Evolutionary conservation across 2,888 invertebrate genomes (phyloP), one percentile per base, ranked within the genome.

Genomic region (Masnerella sp.): DNA sequence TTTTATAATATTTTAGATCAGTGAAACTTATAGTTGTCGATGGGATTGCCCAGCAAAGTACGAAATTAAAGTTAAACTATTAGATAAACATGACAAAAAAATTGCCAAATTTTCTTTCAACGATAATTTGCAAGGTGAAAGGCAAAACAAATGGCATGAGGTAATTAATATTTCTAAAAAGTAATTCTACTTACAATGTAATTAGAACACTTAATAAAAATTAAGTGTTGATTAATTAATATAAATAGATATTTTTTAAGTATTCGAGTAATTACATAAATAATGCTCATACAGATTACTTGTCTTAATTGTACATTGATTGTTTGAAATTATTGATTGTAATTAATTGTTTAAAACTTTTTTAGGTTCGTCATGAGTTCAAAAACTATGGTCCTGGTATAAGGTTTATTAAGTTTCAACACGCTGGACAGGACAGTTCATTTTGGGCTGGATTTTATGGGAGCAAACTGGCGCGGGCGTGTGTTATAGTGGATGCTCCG

Each of bases 1-100:
- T 22, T n/a, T n/a, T n/a, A n/a, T n/a, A n/a, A n/a, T n/a, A n/a
- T 52, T 58, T 67, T 38, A 86, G 86, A 43, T 85, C 9, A 84
- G 83, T 22, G 87, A 87, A 72, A 84, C 83, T 82, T 85, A 83
- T 49, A 73, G 82, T 34, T 78, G 79, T 64, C 74, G 84, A 67
- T 83, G 79, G 79, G 84, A 85, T 62, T 85, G 85, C 70, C 77
- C 84, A 36, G 84, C 84, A 15, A 8, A 45, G 7, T 87, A 85
- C 51, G 36, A 75, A 28, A 80, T 79, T 34, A 14, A 9, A 2
- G 65, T 80, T 5, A 54, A 59, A 30, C 76, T 87, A 40, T 25
- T 83, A 20, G 64, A 69, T 32, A 34, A 71, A 9, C 11, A 72
- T 5, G 12, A 77, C 11, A 25, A 52, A 22, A 8, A 77, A 11